These are phyloP conservation scores for Neotoxoptera formosana DNA, from an alignment of 1,140 invertebrate species.

Conservation along the genomic window DNA sequence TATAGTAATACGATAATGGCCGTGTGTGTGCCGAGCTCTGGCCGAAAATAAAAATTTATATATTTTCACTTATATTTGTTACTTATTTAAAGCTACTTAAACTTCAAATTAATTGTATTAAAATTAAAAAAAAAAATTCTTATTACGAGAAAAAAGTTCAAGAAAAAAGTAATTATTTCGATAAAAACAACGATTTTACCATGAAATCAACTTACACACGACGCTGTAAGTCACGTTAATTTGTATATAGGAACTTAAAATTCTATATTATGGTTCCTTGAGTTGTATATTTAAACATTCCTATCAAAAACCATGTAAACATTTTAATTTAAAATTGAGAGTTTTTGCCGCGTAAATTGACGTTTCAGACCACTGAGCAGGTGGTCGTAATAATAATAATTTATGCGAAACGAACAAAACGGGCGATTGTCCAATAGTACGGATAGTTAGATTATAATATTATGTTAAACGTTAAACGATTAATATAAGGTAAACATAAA, in stretches of 20 bases:
- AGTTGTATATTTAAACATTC: neutral
- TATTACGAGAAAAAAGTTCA: neutral
- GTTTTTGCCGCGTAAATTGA: neutral
- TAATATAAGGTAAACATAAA: no score
- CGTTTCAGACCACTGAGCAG: neutral
- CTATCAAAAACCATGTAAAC: neutral
- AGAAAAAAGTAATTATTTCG: neutral
- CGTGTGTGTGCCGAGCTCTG: no score
- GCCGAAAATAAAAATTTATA: neutral
- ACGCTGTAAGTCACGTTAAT: neutral
- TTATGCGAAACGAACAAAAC: no score
- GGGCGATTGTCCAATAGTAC: no score
- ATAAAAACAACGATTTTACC: no score
- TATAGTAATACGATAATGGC: no score
- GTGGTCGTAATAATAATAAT: no score
- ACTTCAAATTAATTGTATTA: neutral
- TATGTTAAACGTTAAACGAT: no score
- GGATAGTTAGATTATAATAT: no score
- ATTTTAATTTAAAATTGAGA: neutral
- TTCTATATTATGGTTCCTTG: neutral
- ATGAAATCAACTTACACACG: no score
- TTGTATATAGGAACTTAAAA: neutral
- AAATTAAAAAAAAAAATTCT: neutral
- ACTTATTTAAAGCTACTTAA: constrained; percentile 1
- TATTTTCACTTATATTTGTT: neutral